Evolutionary conservation across 1,140 invertebrate genomes (phyloP).

Genomic region (Atta colombica): DNA sequence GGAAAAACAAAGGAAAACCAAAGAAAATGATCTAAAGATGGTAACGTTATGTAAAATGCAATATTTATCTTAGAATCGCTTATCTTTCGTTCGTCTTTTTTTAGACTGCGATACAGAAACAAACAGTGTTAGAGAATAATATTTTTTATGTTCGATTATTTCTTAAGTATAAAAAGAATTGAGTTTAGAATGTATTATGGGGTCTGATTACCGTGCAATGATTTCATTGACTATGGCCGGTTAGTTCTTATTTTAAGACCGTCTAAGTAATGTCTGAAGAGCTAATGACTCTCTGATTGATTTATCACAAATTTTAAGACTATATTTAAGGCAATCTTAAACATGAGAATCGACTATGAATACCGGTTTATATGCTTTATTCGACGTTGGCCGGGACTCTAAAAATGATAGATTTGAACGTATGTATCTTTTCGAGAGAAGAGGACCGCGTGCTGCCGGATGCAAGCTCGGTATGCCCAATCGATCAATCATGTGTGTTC

Average conservation of each 20-base stretch:
- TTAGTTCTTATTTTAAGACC: no score
- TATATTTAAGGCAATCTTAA: no score
- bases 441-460: constrained; percentile 23
- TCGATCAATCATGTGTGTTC: constrained; percentile 59
- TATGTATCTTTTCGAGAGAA: constrained; percentile 12
- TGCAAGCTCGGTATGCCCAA: constrained; percentile 34
- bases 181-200: neutral
- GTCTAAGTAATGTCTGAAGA: no score
- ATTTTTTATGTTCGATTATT: constrained; percentile 2
- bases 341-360: no score
- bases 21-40: constrained; percentile 17
- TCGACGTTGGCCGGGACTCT: constrained; percentile 7
- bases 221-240: constrained; percentile 4
- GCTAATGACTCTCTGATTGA: no score
- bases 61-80: constrained; percentile 31
- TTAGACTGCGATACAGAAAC: constrained; percentile 35
- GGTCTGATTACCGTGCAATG: constrained; percentile 40
- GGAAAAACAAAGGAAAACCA: constrained; percentile 5
- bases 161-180: constrained; percentile 20
- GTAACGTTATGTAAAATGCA: constrained; percentile 15
- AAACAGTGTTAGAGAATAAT: constrained; percentile 12
- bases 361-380: neutral
- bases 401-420: constrained; percentile 1
- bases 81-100: neutral
- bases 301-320: no score